Conservation (phyloP, 1,140 invertebrate species). For the Drosophila carrolli region DNA sequence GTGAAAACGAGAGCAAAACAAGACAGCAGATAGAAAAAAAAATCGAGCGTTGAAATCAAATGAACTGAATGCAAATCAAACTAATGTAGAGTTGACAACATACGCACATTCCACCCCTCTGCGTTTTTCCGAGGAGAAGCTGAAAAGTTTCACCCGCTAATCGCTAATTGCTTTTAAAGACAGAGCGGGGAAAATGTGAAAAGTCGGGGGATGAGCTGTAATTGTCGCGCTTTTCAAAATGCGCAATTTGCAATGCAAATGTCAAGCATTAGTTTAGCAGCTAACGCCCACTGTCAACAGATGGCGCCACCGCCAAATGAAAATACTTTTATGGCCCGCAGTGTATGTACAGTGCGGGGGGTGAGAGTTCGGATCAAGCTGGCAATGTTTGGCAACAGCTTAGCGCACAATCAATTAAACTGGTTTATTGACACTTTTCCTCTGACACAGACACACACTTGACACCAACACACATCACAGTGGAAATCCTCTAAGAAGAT, state of each 20-base stretch:
- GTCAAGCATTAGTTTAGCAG: conserved; percentile 73
- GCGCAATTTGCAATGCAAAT: conserved; percentile 83
- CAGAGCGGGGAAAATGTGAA: conserved; percentile 19
- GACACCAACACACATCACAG: conserved; percentile 15
- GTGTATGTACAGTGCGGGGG: not conserved
- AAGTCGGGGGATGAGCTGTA: conserved; percentile 38
- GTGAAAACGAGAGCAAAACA: conserved; percentile 9
- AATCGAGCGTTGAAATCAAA: conserved; percentile 35
- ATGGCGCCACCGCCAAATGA: conserved; percentile 24
- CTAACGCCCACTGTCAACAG: conserved; percentile 38
- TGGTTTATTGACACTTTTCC: conserved; percentile 75
- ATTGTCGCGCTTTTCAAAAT: conserved; percentile 78
- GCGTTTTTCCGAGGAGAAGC: conserved; percentile 38
- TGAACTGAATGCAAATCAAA: conserved; percentile 68
- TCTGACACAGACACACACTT: conserved; percentile 38
- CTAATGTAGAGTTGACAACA: conserved; percentile 58
- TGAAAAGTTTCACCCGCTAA: conserved; percentile 75
- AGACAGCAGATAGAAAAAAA: conserved; percentile 28
- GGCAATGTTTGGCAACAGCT: conserved; percentile 72
- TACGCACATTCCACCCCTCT: conserved; percentile 18
- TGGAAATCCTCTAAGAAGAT: conserved; percentile 1
- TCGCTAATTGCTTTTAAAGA: conserved; percentile 80
- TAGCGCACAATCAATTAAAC: conserved; percentile 81
- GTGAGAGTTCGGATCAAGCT: conserved; percentile 13
- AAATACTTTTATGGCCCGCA: conserved; percentile 53